phyloP scores from a whole-genome alignment of 2,888 invertebrate genomes.

The Tetramorium bicarinatum region DNA sequence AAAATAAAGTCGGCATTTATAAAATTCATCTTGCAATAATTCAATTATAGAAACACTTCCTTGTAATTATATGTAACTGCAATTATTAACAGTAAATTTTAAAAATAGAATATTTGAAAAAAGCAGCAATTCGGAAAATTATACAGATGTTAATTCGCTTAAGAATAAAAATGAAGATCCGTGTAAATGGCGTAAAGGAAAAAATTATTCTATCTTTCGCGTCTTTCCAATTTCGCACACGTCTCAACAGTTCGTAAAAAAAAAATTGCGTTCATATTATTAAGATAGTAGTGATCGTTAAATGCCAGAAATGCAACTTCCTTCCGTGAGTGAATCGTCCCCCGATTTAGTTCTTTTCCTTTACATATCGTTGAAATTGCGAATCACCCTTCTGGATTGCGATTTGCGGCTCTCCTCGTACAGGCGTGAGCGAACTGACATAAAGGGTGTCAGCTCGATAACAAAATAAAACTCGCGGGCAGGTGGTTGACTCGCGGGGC shows the following conservation, averaged over 20 bases:
- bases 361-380: slow-evolving; percentile 52
- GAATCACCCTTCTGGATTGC: slow-evolving; percentile 72
- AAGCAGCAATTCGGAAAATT: background rate
- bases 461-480: slow-evolving; percentile 71
- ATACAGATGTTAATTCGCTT: background rate
- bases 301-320: slow-evolving; percentile 71
- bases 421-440: slow-evolving; percentile 46
- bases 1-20: background rate
- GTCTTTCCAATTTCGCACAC: background rate
- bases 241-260: background rate
- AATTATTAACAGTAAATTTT: background rate
- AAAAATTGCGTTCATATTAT: slow-evolving; percentile 15
- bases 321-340: slow-evolving; percentile 53
- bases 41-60: background rate
- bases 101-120: background rate
- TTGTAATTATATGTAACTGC: background rate
- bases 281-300: slow-evolving; percentile 64
- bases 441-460: slow-evolving; percentile 70
- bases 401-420: slow-evolving; percentile 5
- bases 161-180: background rate
- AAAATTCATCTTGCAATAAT: background rate
- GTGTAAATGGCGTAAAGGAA: background rate
- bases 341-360: slow-evolving; percentile 10
- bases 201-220: background rate
- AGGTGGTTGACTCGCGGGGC: slow-evolving; percentile 65